Conservation (phyloP, 1,140 invertebrate genomes). For the Caerostris darwini region DNA sequence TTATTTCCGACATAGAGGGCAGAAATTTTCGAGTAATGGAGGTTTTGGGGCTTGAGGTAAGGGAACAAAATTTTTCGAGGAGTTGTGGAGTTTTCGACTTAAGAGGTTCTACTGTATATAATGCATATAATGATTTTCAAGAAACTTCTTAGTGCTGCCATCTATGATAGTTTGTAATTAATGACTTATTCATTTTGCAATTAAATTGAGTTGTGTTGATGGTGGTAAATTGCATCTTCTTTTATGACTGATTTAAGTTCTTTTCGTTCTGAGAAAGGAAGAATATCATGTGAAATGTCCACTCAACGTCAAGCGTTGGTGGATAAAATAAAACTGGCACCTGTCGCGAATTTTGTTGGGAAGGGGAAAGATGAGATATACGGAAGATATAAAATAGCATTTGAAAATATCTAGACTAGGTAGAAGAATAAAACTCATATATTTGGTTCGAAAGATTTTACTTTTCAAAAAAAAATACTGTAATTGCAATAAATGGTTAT, state of each 20-base stretch:
- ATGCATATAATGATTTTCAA: background rate
- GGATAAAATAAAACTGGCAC: conserved; percentile 49
- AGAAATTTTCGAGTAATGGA: too few species aligned
- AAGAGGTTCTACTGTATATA: too few species aligned
- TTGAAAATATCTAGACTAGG: background rate
- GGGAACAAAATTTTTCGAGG: too few species aligned
- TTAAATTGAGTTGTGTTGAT: background rate
- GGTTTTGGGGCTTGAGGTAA: too few species aligned
- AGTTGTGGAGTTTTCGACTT: too few species aligned
- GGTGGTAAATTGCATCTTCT: background rate
- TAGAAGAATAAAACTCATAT: background rate
- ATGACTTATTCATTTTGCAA: background rate
- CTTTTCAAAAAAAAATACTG: background rate
- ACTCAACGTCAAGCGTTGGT: conserved; percentile 14
- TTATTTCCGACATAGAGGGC: too few species aligned
- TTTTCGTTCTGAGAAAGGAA: background rate
- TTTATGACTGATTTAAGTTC: background rate
- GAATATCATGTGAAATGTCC: conserved; percentile 18
- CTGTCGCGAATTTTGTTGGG: conserved; percentile 30
- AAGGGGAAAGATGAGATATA: background rate
- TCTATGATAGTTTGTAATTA: background rate
- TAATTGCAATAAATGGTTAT: background rate
- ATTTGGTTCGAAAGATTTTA: background rate
- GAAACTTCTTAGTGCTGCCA: background rate
- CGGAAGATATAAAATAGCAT: background rate